phyloP scores from a whole-genome alignment of 1,140 invertebrate genomes.

The Tetranychus cinnabarinus region DNA sequence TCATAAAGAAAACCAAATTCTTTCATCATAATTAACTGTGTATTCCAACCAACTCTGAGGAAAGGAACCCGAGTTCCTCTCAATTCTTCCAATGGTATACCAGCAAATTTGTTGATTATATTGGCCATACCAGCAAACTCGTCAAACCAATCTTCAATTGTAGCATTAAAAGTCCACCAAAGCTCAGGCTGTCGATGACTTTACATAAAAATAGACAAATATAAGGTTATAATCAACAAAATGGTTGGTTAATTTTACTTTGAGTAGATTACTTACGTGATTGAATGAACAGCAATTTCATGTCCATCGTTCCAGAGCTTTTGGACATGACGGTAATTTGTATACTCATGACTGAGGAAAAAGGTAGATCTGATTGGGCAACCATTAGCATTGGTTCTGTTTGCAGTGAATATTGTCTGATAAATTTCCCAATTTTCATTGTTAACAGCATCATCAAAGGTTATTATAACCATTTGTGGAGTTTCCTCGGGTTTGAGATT shows the following conservation, averaged over 20 bases:
- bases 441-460: constrained; percentile 83
- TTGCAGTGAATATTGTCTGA: constrained; percentile 24
- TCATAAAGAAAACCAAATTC: constrained; percentile 86
- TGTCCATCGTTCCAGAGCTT: constrained; percentile 74
- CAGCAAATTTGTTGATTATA: constrained; percentile 64
- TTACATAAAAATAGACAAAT: not conserved
- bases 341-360: constrained; percentile 87
- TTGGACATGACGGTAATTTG: constrained; percentile 74
- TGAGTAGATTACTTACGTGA: constrained; percentile 31
- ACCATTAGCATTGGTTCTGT: constrained; percentile 41
- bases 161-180: constrained; percentile 46
- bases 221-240: too few relatives aligned
- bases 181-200: constrained; percentile 32
- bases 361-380: constrained; percentile 77
- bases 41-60: constrained; percentile 70
- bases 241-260: too few relatives aligned
- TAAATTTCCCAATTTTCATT: constrained; percentile 77
- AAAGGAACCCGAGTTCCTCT: constrained; percentile 54
- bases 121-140: constrained; percentile 77
- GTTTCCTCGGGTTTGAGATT: constrained; percentile 38
- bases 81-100: constrained; percentile 44
- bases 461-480: constrained; percentile 84
- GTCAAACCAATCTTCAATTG: constrained; percentile 72
- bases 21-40: constrained; percentile 85
- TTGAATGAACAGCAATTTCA: constrained; percentile 76